A percentile compares a stretch with the other conserved stretches of the same genome.
Evolutionary conservation across 1,140 invertebrate genomes (phyloP).

Genomic region (Drosophila bocki): DNA sequence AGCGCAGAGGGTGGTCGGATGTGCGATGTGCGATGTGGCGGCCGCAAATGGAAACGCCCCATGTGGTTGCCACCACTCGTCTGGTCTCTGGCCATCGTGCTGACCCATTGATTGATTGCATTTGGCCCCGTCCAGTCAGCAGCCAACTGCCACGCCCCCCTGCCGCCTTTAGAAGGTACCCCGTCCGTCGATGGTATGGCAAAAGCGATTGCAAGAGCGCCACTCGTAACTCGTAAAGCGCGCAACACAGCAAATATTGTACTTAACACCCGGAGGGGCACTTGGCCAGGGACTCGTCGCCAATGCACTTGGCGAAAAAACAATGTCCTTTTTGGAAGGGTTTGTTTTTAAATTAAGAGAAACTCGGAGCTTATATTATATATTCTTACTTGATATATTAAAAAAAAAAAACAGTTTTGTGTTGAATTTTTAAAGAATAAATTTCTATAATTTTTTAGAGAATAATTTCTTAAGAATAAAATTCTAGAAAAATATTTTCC

Average conservation of each 20-base stretch:
- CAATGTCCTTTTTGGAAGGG: neutral
- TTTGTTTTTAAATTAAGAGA: neutral
- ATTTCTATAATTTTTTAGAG: neutral
- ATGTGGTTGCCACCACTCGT: conserved; percentile 71
- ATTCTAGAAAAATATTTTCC: neutral
- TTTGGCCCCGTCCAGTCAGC: conserved; percentile 52
- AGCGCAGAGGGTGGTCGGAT: conserved; percentile 66
- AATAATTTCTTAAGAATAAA: too few species aligned
- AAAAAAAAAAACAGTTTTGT: too few species aligned
- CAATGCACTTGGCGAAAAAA: conserved; percentile 16
- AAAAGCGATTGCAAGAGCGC: conserved; percentile 59
- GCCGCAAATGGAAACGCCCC: conserved; percentile 81
- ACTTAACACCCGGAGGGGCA: conserved; percentile 78
- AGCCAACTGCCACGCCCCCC: conserved; percentile 41
- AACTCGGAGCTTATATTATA: too few species aligned
- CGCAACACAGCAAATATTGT: conserved; percentile 79
- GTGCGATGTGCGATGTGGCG: conserved; percentile 55
- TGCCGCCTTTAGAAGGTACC: conserved; percentile 7
- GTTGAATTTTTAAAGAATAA: neutral
- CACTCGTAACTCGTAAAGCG: conserved; percentile 67
- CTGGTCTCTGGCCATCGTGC: conserved; percentile 61
- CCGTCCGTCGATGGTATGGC: neutral
- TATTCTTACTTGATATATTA: too few species aligned
- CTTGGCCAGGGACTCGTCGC: conserved; percentile 35
- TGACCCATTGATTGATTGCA: conserved; percentile 83